These are phyloP conservation scores for Neogale vison DNA, from an alignment of 2,113 vertebrate genomes.

Conservation along the genomic window DNA sequence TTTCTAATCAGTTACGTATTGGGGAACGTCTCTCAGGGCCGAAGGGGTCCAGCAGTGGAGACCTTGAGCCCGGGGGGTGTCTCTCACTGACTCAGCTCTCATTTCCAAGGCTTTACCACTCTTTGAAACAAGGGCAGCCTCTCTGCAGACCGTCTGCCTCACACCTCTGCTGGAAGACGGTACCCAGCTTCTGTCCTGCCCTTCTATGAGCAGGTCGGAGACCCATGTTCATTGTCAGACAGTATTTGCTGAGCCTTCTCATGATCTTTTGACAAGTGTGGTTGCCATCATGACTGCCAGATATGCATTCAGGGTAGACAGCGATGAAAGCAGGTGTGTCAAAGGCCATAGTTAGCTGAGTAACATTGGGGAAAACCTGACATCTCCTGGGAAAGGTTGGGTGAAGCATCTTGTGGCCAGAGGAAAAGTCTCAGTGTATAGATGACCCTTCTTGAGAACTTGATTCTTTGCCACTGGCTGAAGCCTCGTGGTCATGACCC, in stretches of 20 bases:
- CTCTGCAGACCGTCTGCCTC: not conserved
- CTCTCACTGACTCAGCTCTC: not conserved
- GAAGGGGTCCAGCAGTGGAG: not conserved
- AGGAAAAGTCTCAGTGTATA: not conserved
- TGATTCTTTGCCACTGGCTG: not conserved
- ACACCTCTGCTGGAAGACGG: not conserved
- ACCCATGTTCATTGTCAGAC: not conserved
- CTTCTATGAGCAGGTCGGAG: not conserved
- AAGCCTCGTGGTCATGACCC: not conserved
- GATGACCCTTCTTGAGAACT: not conserved
- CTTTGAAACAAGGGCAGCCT: not conserved
- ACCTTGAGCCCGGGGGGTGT: accelerated
- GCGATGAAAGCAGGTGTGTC: not conserved
- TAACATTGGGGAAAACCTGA: not conserved
- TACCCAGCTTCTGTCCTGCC: not conserved
- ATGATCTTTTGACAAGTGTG: not conserved
- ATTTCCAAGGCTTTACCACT: not conserved
- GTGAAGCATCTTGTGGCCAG: accelerated
- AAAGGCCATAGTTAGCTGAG: not conserved
- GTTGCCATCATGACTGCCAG: not conserved
- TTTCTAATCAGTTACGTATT: not conserved
- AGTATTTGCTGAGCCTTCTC: not conserved
- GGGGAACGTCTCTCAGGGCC: not conserved
- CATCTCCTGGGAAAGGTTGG: not conserved
- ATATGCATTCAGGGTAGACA: not conserved